Evolutionary conservation across 2,797 vertebrate genomes (phyloP).

Genomic region (Brachyrhaphis roseni): DNA sequence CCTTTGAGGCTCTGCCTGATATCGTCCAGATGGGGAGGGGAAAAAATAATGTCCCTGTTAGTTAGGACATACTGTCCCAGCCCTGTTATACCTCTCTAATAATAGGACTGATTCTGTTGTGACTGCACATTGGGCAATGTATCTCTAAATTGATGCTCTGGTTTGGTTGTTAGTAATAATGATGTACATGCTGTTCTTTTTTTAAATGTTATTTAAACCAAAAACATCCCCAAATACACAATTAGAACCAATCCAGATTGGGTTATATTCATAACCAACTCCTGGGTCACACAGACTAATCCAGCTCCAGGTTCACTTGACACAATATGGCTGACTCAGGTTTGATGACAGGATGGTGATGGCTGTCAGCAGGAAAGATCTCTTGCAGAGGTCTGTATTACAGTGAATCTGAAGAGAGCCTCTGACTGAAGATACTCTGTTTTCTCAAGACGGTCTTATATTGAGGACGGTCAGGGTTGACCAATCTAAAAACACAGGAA

Average conservation of each 20-base stretch:
- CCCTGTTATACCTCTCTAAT: not conserved
- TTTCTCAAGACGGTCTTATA: too few relatives aligned
- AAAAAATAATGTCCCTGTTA: not conserved
- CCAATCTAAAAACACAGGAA: conserved; percentile 16
- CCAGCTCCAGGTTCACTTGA: not conserved
- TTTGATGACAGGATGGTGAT: too few relatives aligned
- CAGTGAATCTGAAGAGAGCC: too few relatives aligned
- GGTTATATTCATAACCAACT: not conserved
- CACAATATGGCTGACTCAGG: not conserved
- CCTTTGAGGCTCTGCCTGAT: not conserved
- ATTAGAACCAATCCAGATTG: not conserved
- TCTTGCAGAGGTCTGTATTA: too few relatives aligned
- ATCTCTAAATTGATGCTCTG: not conserved
- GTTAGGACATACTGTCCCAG: not conserved
- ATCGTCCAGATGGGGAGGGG: not conserved
- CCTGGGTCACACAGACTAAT: not conserved
- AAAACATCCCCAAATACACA: not conserved
- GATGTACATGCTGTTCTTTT: not conserved
- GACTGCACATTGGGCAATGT: not conserved
- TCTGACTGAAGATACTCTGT: too few relatives aligned
- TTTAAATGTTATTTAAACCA: not conserved
- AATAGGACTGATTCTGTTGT: not conserved
- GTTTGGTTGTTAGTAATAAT: not conserved
- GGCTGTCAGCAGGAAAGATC: too few relatives aligned
- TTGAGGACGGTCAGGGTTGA: too few relatives aligned